Base-by-base conservation (phyloP, 2,113 vertebrate genomes). In the Crypturellus undulatus region DNA sequence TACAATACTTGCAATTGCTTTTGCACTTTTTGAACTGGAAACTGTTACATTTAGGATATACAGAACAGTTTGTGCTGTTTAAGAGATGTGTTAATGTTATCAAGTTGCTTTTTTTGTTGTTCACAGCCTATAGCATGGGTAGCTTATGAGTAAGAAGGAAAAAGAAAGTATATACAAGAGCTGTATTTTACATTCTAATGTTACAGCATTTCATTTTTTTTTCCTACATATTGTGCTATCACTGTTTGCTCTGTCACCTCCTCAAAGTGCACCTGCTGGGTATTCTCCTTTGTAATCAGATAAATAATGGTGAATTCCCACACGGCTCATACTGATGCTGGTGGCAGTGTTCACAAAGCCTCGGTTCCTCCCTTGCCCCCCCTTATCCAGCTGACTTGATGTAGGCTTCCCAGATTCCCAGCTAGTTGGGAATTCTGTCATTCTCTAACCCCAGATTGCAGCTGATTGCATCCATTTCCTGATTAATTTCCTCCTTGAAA, bases 401-500 rank as follows among this genome's bases (percentile, higher is more conserved):
- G 15, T 54, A 28, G 43, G 25, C 34, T 91, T 87, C 22, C 58
- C 82, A 77, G 40, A 70, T 64, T 70, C 60, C 78, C 2, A 5
- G 10, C 60, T 90, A 9, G 3, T 42, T 16, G 80, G 38, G 58
- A 90, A 43, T 83, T 88, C 38, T 63, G 56, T 75, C 63, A 90
- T 90, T 83, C 11, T 67, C 32, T 72, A 79, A 81, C 15, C 12
- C 16, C 51, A 64, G 28, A 76, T 87, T 90, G 45, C 71, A 85
- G 88, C 36, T 25, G 32, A 72, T 87, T 90, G 40, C 76, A 85
- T 92, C 36, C 28, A 21, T 94, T 92, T 93, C 18, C 30, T 80
- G 79, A 91, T 93, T 82, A 87, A 95, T 93, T 90, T 85, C 40
- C 45, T 40, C 85, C 79, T 92, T 83, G 75, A 95, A 93, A 80